Evolutionary conservation across 1,140 invertebrate genomes (phyloP).

Genomic region (Conopomorpha cramerella): DNA sequence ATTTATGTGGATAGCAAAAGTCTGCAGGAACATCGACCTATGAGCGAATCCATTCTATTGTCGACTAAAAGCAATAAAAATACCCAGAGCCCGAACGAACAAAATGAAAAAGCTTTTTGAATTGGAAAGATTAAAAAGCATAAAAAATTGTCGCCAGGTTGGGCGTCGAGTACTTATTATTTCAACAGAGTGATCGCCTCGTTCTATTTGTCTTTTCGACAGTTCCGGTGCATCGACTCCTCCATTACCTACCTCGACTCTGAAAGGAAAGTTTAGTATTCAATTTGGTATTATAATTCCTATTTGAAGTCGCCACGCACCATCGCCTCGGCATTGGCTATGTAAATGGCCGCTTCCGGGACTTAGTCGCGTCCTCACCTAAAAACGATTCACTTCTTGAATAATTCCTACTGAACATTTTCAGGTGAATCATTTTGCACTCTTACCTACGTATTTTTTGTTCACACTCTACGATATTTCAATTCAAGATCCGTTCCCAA

Average conservation of each 20-base stretch:
- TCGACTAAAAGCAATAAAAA: no score
- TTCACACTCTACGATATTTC: no score
- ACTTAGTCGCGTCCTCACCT: constrained; percentile 40
- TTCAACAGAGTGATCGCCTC: constrained; percentile 50
- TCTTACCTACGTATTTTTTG: constrained; percentile 4
- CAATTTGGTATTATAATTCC: constrained; percentile 62
- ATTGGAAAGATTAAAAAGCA: constrained; percentile 58
- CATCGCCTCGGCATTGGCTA: constrained; percentile 54
- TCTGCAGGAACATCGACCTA: no score
- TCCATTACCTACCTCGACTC: constrained; percentile 57
- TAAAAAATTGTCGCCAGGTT: constrained; percentile 58
- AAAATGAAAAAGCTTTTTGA: constrained; percentile 54
- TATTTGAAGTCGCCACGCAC: constrained; percentile 58
- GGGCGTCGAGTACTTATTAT: constrained; percentile 57
- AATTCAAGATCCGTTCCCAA: no score
- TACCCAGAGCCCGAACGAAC: no score
- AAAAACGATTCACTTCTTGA: constrained; percentile 22
- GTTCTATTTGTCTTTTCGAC: constrained; percentile 59
- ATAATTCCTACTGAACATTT: constrained; percentile 19
- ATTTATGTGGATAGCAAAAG: no score
- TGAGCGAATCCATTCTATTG: no score
- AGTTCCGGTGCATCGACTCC: constrained; percentile 59
- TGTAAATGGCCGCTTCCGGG: constrained; percentile 55
- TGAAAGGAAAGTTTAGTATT: constrained; percentile 62
- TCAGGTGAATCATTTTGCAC: constrained; percentile 9